phyloP scores from a whole-genome alignment of 2,888 invertebrate species.

The Ametastegia equiseti region DNA sequence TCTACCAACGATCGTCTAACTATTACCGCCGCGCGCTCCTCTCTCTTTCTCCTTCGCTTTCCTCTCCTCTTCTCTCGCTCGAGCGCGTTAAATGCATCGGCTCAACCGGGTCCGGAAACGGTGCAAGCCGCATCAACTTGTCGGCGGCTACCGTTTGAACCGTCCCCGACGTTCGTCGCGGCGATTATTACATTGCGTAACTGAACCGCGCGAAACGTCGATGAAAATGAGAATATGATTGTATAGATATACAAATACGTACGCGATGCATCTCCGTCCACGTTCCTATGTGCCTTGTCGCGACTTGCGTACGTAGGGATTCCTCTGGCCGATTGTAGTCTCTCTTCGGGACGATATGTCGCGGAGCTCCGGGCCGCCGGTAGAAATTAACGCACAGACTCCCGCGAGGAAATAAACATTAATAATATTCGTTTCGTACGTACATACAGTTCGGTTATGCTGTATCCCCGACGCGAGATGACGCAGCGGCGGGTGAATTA shows the following conservation, averaged over 20 bases:
- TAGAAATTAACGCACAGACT: not conserved
- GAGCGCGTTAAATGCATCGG: not conserved
- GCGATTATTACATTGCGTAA: not conserved
- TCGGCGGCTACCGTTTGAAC: not conserved
- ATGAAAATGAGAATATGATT: too few species aligned
- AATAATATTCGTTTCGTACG: not conserved
- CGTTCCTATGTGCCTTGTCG: not conserved
- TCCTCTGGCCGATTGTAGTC: not conserved
- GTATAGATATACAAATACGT: too few species aligned
- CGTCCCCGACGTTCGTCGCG: not conserved
- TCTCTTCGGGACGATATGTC: not conserved
- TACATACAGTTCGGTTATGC: not conserved
- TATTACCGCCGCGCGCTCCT: too few species aligned
- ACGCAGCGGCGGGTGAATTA: conserved; percentile 62
- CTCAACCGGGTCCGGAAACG: not conserved
- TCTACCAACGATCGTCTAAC: conserved; percentile 1
- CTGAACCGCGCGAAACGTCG: not conserved
- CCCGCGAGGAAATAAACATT: conserved; percentile 21
- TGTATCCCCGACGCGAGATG: not conserved
- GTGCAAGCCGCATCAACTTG: not conserved
- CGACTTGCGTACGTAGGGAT: not conserved
- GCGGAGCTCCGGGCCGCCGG: not conserved
- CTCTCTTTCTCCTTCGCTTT: too few species aligned
- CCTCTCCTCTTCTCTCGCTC: too few species aligned
- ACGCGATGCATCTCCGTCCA: not conserved